phyloP scores from a whole-genome alignment of 2,888 invertebrate genomes.

The Heteromyza rotundicornis region DNA sequence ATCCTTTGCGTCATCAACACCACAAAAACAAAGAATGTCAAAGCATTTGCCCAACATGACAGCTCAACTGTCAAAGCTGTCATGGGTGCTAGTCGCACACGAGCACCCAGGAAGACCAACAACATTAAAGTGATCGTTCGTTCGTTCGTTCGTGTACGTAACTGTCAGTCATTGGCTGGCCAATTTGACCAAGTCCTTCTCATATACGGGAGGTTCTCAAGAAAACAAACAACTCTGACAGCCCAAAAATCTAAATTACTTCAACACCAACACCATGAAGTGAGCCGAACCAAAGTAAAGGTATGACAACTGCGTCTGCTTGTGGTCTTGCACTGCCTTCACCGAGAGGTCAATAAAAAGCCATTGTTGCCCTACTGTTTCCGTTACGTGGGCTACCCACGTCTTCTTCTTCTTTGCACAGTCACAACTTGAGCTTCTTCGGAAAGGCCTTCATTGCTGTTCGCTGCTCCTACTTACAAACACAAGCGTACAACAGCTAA shows the following conservation, averaged over 20 bases:
- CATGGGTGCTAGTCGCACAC: slow-evolving; percentile 1
- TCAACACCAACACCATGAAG: not conserved
- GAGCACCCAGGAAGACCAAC: not conserved
- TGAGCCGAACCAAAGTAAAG: no score
- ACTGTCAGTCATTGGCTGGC: not conserved
- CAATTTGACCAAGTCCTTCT: not conserved
- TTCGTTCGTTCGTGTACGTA: not conserved
- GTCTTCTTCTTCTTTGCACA: no score
- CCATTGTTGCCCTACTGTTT: not conserved
- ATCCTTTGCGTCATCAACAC: not conserved
- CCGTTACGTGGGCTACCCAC: no score
- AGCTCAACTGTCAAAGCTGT: slow-evolving; percentile 17
- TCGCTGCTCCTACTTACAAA: not conserved
- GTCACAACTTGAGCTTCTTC: no score
- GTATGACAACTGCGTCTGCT: no score
- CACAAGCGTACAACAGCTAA: not conserved
- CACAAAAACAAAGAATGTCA: not conserved
- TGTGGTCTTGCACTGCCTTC: no score
- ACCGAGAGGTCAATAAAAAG: slow-evolving; percentile 3
- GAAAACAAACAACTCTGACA: slow-evolving; percentile 5
- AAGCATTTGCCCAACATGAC: slow-evolving; percentile 3
- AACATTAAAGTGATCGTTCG: not conserved
- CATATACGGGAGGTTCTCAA: not conserved
- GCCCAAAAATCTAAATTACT: not conserved
- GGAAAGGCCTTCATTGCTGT: not conserved